Evolutionary conservation across 1,140 invertebrate species (phyloP).

Genomic region (Meloidogyne exigua): DNA sequence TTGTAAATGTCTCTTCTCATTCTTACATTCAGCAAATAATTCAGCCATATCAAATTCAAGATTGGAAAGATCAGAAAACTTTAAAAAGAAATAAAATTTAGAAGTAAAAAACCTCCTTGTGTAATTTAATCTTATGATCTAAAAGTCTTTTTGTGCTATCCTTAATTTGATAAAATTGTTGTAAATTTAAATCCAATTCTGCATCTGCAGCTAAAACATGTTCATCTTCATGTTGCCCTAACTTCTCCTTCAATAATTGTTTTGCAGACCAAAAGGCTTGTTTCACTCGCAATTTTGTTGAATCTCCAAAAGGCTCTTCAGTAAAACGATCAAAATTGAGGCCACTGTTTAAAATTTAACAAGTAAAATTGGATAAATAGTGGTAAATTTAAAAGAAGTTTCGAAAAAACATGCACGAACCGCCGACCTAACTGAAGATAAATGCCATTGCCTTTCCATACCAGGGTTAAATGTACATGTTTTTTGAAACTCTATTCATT

Average conservation of each 20-base stretch:
- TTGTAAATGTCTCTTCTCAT: slow-evolving; percentile 19
- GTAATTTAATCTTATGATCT: neutral
- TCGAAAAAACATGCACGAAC: too few species aligned
- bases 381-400: too few species aligned
- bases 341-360: slow-evolving; percentile 30
- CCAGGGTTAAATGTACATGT: too few species aligned
- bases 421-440: too few species aligned
- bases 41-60: slow-evolving; percentile 18
- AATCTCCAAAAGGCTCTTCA: slow-evolving; percentile 65
- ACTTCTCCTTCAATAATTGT: slow-evolving; percentile 85
- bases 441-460: too few species aligned
- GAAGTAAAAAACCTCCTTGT: slow-evolving; percentile 3
- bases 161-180: slow-evolving; percentile 16
- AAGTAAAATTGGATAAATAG: too few species aligned
- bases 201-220: slow-evolving; percentile 93
- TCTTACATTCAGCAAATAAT: slow-evolving; percentile 11
- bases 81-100: neutral
- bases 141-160: slow-evolving; percentile 6
- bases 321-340: slow-evolving; percentile 64
- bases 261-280: slow-evolving; percentile 98
- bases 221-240: slow-evolving; percentile 95
- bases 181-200: slow-evolving; percentile 78
- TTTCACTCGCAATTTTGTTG: slow-evolving; percentile 78
- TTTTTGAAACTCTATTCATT: too few species aligned
- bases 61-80: slow-evolving; percentile 15